Conservation (phyloP, 2,797 vertebrate genomes). For the Sebastiscus tertius region DNA sequence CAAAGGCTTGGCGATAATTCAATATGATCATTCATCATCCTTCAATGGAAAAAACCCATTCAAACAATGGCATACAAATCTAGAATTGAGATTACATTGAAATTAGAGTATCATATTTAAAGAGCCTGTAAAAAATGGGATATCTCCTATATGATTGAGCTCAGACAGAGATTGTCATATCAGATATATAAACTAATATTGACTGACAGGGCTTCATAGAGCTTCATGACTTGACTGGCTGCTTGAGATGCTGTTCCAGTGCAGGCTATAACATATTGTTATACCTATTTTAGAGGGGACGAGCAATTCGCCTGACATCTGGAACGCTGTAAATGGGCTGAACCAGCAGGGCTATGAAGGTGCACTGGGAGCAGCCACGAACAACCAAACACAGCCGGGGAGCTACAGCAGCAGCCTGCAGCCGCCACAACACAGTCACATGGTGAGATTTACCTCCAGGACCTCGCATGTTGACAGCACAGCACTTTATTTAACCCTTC, state of each 20-base stretch:
- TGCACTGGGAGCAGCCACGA: conserved; percentile 88
- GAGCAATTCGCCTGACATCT: conserved; percentile 94
- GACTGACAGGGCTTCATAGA: neutral
- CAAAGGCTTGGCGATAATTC: too few species aligned
- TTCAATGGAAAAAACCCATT: neutral
- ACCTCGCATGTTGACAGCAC: conserved; percentile 14
- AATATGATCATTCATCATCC: too few species aligned
- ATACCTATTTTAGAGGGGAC: conserved; percentile 88
- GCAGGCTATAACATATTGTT: conserved; percentile 51
- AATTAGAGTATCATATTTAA: neutral
- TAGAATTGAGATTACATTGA: neutral
- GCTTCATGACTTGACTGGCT: conserved; percentile 31
- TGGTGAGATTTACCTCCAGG: conserved; percentile 85
- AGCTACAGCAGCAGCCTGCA: conserved; percentile 90
- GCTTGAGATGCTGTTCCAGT: conserved; percentile 59
- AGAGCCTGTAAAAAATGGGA: neutral
- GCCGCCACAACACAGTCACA: conserved; percentile 89
- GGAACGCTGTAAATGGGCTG: conserved; percentile 95
- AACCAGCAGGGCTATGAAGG: conserved; percentile 94
- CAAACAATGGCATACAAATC: neutral
- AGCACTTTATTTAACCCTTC: neutral
- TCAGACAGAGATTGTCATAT: neutral
- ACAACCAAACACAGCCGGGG: conserved; percentile 89
- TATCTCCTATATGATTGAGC: neutral
- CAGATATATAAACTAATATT: neutral